phyloP scores from a whole-genome alignment of 2,888 invertebrate species.

The Dioctria rufipes region DNA sequence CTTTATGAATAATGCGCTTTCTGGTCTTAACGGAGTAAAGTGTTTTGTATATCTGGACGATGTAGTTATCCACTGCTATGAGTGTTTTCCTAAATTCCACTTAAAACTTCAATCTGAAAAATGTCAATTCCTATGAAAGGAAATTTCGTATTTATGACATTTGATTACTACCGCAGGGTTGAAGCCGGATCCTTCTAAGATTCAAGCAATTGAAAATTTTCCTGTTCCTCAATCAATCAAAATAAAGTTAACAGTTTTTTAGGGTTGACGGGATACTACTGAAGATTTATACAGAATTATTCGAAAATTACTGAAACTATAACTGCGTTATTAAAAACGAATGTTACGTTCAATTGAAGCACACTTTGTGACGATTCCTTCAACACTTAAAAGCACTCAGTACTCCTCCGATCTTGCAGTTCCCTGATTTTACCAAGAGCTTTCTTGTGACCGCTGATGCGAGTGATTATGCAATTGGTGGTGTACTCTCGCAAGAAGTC shows the following conservation, averaged over 20 bases:
- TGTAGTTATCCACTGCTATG: not conserved
- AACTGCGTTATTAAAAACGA: not conserved
- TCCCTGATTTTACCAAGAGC: not conserved
- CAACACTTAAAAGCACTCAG: not conserved
- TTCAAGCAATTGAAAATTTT: not conserved
- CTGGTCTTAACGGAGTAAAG: not conserved
- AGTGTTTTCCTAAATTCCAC: not conserved
- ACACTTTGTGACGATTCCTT: not conserved
- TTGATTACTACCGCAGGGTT: not conserved
- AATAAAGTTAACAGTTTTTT: not conserved
- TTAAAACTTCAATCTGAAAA: not conserved
- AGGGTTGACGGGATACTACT: not conserved
- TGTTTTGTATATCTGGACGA: not conserved
- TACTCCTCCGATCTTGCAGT: not conserved
- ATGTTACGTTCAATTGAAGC: not conserved
- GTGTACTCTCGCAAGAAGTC: not conserved
- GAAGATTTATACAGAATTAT: not conserved
- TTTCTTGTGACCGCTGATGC: not conserved
- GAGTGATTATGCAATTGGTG: not conserved
- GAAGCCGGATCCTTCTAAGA: not conserved
- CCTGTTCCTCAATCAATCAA: not conserved
- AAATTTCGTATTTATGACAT: not conserved
- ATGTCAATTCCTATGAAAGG: not conserved
- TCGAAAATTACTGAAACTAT: not conserved
- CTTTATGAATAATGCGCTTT: not conserved